Conservation (phyloP, 2,888 invertebrate species). For the Oegoconia quadripuncta region DNA sequence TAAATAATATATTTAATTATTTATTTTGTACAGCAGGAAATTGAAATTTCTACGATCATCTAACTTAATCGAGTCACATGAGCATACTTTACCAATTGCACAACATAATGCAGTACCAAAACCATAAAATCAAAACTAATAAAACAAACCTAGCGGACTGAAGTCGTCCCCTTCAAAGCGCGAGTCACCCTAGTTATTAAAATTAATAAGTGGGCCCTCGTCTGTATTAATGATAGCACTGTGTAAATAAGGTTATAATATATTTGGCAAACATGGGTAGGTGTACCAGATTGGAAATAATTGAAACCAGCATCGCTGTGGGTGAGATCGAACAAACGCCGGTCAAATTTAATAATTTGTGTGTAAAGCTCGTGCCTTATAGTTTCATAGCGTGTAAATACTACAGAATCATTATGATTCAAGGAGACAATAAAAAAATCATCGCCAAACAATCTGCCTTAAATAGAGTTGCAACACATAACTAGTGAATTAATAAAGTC, state of each 20-base stretch:
- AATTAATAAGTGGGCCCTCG: slow-evolving; percentile 76
- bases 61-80: no score
- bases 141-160: slow-evolving; percentile 57
- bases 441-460: slow-evolving; percentile 1
- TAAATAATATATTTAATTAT: no score
- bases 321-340: slow-evolving; percentile 22
- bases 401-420: no score
- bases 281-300: slow-evolving; percentile 45
- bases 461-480: no score
- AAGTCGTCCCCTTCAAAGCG: slow-evolving; percentile 53
- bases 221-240: slow-evolving; percentile 74
- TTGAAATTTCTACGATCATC: background rate
- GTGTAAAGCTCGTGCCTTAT: background rate
- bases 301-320: slow-evolving; percentile 11
- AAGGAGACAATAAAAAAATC: no score
- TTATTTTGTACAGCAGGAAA: no score
- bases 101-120: slow-evolving; percentile 24
- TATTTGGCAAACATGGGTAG: slow-evolving; percentile 73
- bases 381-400: no score
- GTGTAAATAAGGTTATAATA: slow-evolving; percentile 74
- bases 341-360: slow-evolving; percentile 10
- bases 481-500: no score
- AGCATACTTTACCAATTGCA: background rate
- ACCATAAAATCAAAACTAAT: slow-evolving; percentile 72
- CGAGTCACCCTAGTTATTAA: slow-evolving; percentile 74